A percentile compares a stretch with the other conserved stretches of the same genome.
phyloP scores from a whole-genome alignment of 2,797 vertebrate genomes.

The Valencia hispanica region DNA sequence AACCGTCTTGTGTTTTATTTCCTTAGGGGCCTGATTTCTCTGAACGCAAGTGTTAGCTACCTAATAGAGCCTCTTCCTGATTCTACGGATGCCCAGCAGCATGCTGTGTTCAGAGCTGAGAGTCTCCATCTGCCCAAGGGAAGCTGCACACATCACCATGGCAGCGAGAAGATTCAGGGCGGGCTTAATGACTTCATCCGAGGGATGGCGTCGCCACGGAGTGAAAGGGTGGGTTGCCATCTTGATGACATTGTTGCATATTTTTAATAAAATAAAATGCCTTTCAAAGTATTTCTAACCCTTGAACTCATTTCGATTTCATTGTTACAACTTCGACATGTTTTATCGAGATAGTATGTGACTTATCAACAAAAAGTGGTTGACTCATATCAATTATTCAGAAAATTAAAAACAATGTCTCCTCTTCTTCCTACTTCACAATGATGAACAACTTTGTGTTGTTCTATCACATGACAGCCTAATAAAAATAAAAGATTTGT shows the following conservation, averaged over 20 bases:
- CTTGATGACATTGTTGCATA: not conserved
- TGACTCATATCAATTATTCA: not conserved
- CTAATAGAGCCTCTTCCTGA: slow-evolving; percentile 87
- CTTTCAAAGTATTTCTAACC: not conserved
- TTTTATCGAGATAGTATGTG: not conserved
- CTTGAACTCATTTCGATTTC: not conserved
- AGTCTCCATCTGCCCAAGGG: slow-evolving; percentile 80
- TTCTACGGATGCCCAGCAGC: slow-evolving; percentile 70
- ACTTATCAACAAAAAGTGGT: not conserved
- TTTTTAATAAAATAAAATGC: not conserved
- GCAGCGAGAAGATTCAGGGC: slow-evolving; percentile 35
- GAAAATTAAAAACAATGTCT: not conserved
- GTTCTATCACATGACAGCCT: too few relatives aligned
- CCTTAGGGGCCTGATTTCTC: slow-evolving; percentile 87
- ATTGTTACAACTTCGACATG: not conserved
- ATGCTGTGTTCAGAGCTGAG: slow-evolving; percentile 88
- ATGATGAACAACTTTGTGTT: not conserved
- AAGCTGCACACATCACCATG: slow-evolving; percentile 81
- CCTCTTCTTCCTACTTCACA: not conserved
- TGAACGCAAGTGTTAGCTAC: slow-evolving; percentile 89
- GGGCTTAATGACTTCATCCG: slow-evolving; percentile 70
- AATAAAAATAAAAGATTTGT: not conserved
- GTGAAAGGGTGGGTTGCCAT: slow-evolving; percentile 66
- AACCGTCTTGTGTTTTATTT: slow-evolving; percentile 64
- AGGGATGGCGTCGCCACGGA: slow-evolving; percentile 63